phyloP scores from a whole-genome alignment of 2,888 invertebrate genomes.

The Rhyacophila evoluta region DNA sequence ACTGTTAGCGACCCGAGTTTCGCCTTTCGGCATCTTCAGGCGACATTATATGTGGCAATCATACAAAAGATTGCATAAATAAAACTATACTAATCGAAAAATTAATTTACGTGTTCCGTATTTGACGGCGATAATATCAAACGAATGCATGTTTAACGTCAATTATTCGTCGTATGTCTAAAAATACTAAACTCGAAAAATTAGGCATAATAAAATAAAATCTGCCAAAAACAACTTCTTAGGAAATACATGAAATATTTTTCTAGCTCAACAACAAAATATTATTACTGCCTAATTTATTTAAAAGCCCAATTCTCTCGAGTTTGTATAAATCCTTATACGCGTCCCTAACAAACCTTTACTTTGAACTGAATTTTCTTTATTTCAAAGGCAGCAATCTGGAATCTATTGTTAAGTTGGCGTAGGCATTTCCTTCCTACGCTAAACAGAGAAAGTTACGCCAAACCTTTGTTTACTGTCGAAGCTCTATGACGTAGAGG shows the following conservation, averaged over 20 bases:
- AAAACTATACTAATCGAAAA: too few species aligned
- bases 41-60: too few species aligned
- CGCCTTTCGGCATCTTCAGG: too few species aligned
- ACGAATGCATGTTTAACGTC: too few species aligned
- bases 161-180: too few species aligned
- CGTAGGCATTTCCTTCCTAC: neutral
- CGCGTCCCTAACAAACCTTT: neutral
- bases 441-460: neutral
- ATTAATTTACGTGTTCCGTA: too few species aligned
- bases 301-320: neutral
- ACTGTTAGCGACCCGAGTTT: too few species aligned
- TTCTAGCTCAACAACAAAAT: neutral
- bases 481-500: neutral
- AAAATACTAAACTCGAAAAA: too few species aligned
- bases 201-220: too few species aligned
- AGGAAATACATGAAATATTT: neutral
- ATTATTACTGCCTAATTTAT: slow-evolving; percentile 1
- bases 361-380: neutral
- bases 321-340: neutral
- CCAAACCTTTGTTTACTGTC: neutral
- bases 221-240: neutral
- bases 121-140: too few species aligned
- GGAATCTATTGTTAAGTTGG: neutral
- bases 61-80: too few species aligned
- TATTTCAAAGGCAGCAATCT: neutral